A percentile compares a stretch with the other conserved stretches of the same genome.
Conservation (phyloP, 1,140 invertebrate genomes). For the Cryptotermes secundus region DNA sequence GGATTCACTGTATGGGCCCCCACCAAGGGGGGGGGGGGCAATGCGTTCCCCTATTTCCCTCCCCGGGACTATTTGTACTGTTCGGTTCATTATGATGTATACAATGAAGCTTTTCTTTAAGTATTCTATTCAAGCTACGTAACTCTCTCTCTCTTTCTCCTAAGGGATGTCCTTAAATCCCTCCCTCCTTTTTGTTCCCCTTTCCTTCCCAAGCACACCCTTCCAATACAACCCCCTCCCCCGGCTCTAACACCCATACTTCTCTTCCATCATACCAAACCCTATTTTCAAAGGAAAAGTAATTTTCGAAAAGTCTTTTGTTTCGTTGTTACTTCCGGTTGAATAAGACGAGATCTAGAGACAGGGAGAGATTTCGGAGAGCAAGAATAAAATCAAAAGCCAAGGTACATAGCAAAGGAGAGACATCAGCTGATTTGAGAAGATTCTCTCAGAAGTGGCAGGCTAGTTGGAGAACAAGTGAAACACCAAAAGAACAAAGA, state of each 20-base stretch:
- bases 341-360: conserved; percentile 28
- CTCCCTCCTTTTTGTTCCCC: not conserved
- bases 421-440: not conserved
- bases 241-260: not conserved
- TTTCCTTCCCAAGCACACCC: conserved; percentile 30
- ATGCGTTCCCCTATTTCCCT: conserved; percentile 2
- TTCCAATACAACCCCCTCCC: conserved; percentile 20
- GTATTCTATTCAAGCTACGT: conserved; percentile 31
- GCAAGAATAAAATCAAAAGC: not conserved
- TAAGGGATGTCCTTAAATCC: not conserved
- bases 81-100: conserved; percentile 35
- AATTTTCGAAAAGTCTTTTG: conserved; percentile 36
- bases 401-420: not conserved
- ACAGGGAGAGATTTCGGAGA: not conserved
- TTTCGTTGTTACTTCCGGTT: conserved; percentile 34
- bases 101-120: conserved; percentile 36
- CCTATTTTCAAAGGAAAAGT: conserved; percentile 31
- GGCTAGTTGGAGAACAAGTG: not conserved
- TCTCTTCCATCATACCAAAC: conserved; percentile 22
- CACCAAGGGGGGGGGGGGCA: not conserved
- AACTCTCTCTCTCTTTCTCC: conserved; percentile 26
- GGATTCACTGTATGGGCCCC: conserved; percentile 15
- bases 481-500: not conserved
- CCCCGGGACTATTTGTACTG: conserved; percentile 33
- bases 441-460: not conserved